Evolutionary conservation across 23 tunicate genomes (phyloP), one percentile per base, ranked within the genome.

Genomic region (Ascidia mentula): DNA sequence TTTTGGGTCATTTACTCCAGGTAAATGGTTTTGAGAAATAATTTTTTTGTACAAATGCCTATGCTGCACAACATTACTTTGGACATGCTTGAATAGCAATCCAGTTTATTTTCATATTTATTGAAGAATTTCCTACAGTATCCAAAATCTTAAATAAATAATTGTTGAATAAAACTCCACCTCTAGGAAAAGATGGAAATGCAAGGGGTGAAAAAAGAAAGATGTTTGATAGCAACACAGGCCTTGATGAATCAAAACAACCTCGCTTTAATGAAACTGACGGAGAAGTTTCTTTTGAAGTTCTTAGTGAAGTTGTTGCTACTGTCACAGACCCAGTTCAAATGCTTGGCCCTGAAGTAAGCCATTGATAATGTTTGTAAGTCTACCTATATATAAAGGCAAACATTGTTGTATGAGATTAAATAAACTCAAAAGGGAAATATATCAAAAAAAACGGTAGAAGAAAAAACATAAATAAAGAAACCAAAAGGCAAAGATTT

Each of bases 261-360:
- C 65, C 65, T 6, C 65, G 65, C 7, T 53, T 53, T 53, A 1
- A 26, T 53, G 34, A 34, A 72, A 70, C 24, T 72, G 46, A 40
- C 60, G 40, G 46, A 6, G 85, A 84, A 31, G 31, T 86, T 35
- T 74, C 97, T 38, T 69, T 91, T 18, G 97, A 91, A 53, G 97
- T 91, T n/a, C 46, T 91, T 15, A 91, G 69, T 81, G 97, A 91
- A 82, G 90, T 91, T 72, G 87, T 91, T 32, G 82, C 89, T 34
- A 91, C 86, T 12, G 76, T 91, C 22, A 81, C 82, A 45, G 97
- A 91, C 72, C 97, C 97, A 33, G 89, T 84, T 22, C 86, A 91
- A 72, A 91, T 91, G 97, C 79, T 91, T 36, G 97, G 97, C 7
- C 97, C 97, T 36, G 97, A 91, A 65, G 88, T 83, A 37, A 13